Conservation (phyloP, 2,888 invertebrate species). For the Gortyna flavago region DNA sequence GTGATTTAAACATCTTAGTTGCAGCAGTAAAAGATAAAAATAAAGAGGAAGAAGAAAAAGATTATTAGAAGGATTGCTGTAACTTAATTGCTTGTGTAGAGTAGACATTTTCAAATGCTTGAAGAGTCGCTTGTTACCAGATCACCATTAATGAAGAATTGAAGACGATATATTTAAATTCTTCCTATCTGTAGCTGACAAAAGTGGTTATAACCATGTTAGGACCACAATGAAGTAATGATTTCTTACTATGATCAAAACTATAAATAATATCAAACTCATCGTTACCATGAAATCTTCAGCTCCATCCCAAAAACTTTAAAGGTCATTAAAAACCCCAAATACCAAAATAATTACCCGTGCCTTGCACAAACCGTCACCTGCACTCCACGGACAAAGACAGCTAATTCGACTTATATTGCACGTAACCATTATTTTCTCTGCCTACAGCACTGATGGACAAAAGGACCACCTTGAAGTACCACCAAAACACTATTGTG, state of each 20-base stretch:
- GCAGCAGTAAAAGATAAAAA: too few species aligned
- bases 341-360: slow-evolving; percentile 70
- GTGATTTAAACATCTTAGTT: background rate
- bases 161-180: background rate
- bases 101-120: background rate
- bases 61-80: background rate
- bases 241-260: background rate
- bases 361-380: slow-evolving; percentile 69
- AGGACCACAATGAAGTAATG: background rate
- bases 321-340: slow-evolving; percentile 41
- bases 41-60: background rate
- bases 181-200: background rate
- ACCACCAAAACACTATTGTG: slow-evolving; percentile 78
- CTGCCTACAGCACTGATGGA: slow-evolving; percentile 44
- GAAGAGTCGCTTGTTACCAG: background rate
- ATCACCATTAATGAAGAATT: background rate
- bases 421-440: slow-evolving; percentile 60
- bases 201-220: background rate
- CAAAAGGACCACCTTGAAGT: slow-evolving; percentile 80
- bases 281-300: slow-evolving; percentile 1
- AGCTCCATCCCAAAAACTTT: slow-evolving; percentile 5
- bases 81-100: background rate
- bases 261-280: background rate
- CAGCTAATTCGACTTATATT: slow-evolving; percentile 82
- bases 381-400: slow-evolving; percentile 73